phyloP scores from a whole-genome alignment of 1,140 invertebrate genomes.

The Rhagoletis zephyria region DNA sequence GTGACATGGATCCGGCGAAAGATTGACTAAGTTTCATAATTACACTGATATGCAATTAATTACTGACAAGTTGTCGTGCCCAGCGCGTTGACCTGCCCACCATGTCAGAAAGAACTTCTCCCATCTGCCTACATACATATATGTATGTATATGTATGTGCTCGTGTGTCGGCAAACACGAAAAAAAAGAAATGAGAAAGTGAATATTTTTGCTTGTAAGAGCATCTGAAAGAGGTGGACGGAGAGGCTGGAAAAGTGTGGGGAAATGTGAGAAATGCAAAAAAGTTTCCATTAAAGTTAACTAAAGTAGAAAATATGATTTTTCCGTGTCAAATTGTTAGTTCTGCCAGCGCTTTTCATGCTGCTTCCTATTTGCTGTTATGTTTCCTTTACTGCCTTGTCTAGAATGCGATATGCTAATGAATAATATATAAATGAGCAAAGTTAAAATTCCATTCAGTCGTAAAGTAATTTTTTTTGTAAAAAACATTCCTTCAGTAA shows the following conservation, averaged over 20 bases:
- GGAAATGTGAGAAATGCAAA: not conserved
- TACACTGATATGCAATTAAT: slow-evolving; percentile 53
- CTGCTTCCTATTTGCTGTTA: not conserved
- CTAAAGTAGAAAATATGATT: slow-evolving; percentile 23
- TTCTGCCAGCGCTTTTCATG: not conserved
- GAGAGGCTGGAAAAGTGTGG: no score
- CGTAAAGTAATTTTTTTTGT: no score
- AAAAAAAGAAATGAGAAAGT: no score
- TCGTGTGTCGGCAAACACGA: no score
- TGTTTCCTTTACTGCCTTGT: no score
- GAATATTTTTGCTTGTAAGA: no score
- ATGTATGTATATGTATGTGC: no score
- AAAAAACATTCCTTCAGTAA: not conserved
- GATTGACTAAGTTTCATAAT: slow-evolving; percentile 46
- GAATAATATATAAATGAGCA: slow-evolving; percentile 23
- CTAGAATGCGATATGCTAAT: not conserved
- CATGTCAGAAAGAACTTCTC: not conserved
- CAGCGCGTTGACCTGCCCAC: not conserved
- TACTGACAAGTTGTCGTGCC: slow-evolving; percentile 43
- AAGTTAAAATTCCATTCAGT: slow-evolving; percentile 15
- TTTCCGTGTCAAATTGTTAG: not conserved
- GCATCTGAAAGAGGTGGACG: no score
- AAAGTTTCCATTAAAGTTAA: not conserved
- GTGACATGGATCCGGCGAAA: slow-evolving; percentile 41
- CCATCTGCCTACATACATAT: no score